Conservation (phyloP, 2,113 vertebrate genomes). For the Anseranas semipalmata region DNA sequence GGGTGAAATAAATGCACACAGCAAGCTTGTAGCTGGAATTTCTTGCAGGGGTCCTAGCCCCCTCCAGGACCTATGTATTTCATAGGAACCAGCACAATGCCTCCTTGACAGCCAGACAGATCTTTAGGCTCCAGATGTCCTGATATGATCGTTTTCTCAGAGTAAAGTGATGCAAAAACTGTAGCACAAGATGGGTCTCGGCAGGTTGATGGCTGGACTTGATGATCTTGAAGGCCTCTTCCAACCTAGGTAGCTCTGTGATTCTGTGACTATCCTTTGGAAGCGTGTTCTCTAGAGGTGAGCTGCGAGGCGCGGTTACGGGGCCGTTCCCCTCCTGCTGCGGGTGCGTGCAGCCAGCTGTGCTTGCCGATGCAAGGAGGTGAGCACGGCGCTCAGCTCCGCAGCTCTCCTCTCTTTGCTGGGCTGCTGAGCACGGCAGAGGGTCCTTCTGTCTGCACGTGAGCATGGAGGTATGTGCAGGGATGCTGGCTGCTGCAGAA, state of each 20-base stretch:
- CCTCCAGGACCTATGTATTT: background rate
- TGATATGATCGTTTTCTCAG: background rate
- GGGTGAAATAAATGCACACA: rapidly evolving
- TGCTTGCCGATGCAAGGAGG: background rate
- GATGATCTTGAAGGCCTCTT: too few relatives aligned
- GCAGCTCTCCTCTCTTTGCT: background rate
- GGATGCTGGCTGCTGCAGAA: too few relatives aligned
- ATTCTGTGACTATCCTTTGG: background rate
- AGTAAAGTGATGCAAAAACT: background rate
- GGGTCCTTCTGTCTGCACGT: background rate
- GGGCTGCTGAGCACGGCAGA: background rate
- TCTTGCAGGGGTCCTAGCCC: background rate
- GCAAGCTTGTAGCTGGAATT: background rate
- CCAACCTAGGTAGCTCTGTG: too few relatives aligned
- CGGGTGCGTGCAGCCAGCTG: background rate
- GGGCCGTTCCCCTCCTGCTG: background rate
- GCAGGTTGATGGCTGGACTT: too few relatives aligned
- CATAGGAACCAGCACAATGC: rapidly evolving
- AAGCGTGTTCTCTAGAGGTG: too few relatives aligned
- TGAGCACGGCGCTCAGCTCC: rapidly evolving
- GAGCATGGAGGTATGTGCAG: background rate
- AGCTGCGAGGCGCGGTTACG: background rate
- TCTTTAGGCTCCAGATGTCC: background rate
- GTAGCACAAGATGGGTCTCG: too few relatives aligned
- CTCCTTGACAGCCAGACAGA: background rate